Evolutionary conservation across 1,140 invertebrate genomes (phyloP).

Genomic region (Zaprionus africanus): DNA sequence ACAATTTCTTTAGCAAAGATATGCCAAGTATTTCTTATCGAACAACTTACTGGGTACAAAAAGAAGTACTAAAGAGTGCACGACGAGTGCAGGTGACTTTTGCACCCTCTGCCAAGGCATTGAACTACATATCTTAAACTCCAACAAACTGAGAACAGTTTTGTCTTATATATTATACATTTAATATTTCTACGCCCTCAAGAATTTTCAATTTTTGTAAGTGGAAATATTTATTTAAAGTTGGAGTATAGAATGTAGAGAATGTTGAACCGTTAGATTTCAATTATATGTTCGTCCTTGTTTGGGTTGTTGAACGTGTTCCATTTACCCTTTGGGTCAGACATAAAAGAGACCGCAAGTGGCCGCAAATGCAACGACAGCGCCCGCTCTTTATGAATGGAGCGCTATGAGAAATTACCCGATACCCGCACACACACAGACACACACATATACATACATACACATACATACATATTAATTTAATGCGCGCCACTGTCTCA

Average conservation of each 20-base stretch:
- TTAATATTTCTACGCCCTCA: neutral
- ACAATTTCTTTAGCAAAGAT: neutral
- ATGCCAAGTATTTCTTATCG: neutral
- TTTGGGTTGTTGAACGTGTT: neutral
- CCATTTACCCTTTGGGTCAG: constrained; percentile 18
- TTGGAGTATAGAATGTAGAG: too few relatives aligned
- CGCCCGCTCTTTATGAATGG: constrained; percentile 24
- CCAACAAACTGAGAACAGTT: too few relatives aligned
- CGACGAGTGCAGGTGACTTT: neutral
- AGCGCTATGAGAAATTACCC: constrained; percentile 38
- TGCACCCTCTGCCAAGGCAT: constrained; percentile 1
- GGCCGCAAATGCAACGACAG: constrained; percentile 10
- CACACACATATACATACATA: constrained; percentile 7
- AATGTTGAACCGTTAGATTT: neutral
- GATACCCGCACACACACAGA: constrained; percentile 9
- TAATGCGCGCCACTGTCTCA: constrained; percentile 53
- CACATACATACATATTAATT: constrained; percentile 47
- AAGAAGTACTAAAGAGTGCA: neutral
- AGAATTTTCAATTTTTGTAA: too few relatives aligned
- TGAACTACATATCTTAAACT: neutral
- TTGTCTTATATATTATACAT: too few relatives aligned
- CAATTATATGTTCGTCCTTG: neutral
- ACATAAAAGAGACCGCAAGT: constrained; percentile 7
- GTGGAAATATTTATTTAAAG: too few relatives aligned
- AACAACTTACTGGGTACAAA: neutral